Evolutionary conservation across 2,113 vertebrate species (phyloP).

Genomic region (Brachyhypopomus gauderio): DNA sequence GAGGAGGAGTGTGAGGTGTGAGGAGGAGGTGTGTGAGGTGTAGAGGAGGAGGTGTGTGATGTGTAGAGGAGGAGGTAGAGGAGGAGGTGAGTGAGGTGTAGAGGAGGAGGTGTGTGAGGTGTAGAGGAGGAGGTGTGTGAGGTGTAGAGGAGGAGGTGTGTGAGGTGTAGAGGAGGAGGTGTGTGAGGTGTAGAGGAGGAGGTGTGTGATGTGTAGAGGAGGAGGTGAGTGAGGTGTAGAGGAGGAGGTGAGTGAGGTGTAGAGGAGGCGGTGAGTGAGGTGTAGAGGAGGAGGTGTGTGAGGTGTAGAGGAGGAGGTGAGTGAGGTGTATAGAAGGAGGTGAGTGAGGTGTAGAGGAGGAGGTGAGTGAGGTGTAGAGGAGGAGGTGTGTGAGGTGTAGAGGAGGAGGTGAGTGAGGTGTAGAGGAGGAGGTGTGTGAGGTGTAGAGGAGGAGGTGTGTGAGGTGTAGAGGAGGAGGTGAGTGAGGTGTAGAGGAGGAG

Average conservation of each 20-base stretch:
- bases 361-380: neutral
- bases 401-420: neutral
- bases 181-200: neutral
- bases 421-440: neutral
- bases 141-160: neutral
- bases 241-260: no score
- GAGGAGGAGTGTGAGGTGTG: neutral
- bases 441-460: neutral
- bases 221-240: neutral
- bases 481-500: conserved; percentile 1
- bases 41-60: neutral
- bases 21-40: neutral
- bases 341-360: neutral
- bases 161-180: neutral
- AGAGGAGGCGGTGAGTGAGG: no score
- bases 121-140: neutral
- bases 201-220: neutral
- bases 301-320: neutral
- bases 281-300: neutral
- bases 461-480: no score
- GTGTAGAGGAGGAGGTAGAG: no score
- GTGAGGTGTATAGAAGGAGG: neutral
- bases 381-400: neutral
- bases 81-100: neutral
- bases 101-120: neutral